Evolutionary conservation across 2,113 vertebrate genomes (phyloP).

Genomic region (Psilopsiagon aymara): DNA sequence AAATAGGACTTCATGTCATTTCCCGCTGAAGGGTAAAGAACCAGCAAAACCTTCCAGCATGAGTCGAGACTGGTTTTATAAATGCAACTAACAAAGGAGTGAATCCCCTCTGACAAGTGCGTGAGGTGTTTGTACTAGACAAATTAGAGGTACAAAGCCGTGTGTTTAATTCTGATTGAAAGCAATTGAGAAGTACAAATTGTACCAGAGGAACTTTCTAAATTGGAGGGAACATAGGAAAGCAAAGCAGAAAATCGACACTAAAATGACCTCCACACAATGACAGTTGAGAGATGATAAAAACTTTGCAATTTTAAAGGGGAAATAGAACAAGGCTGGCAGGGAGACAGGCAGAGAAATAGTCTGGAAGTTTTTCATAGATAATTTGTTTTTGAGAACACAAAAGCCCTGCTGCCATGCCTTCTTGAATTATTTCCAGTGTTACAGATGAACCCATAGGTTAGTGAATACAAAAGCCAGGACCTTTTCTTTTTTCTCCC

Average conservation of each 20-base stretch:
- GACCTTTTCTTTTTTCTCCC: neutral
- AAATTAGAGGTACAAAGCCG: constrained; percentile 56
- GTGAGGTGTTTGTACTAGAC: constrained; percentile 52
- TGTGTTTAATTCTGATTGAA: constrained; percentile 62
- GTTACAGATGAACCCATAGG: neutral
- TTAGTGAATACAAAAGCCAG: constrained; percentile 6
- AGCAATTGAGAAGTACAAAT: constrained; percentile 52
- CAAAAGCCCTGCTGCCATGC: neutral
- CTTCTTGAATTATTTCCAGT: constrained; percentile 12
- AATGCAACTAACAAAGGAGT: constrained; percentile 26
- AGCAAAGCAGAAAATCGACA: neutral
- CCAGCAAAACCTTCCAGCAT: constrained; percentile 48
- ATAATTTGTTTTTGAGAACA: constrained; percentile 29
- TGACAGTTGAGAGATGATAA: neutral
- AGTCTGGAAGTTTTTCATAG: constrained; percentile 4
- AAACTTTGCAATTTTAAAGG: neutral
- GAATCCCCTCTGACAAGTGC: constrained; percentile 61
- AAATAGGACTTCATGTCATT: constrained; percentile 1
- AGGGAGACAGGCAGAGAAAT: neutral
- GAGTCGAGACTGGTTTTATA: constrained; percentile 45
- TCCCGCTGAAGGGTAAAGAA: constrained; percentile 34
- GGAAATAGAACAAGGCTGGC: neutral
- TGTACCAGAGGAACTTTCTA: constrained; percentile 40
- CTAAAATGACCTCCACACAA: constrained; percentile 20
- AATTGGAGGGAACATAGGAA: constrained; percentile 2